phyloP scores from a whole-genome alignment of 1,140 invertebrate genomes.

The Cotesia glomerata region DNA sequence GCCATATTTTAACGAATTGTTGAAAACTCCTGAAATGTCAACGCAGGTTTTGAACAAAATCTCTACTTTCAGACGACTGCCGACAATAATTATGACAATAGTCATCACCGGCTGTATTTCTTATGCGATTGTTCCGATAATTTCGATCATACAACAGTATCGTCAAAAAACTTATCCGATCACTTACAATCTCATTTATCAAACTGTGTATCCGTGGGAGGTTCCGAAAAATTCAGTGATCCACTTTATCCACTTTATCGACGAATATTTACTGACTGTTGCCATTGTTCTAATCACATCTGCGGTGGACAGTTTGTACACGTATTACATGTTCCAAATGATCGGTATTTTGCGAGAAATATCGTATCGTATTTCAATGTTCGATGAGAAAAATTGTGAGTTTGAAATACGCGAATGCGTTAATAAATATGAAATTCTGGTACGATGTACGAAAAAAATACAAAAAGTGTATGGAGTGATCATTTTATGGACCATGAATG shows the following conservation, averaged over 20 bases:
- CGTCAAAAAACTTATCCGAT: background rate
- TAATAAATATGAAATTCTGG: conserved; percentile 12
- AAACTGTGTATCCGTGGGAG: conserved; percentile 24
- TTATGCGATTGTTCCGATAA: conserved; percentile 11
- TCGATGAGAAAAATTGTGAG: conserved; percentile 26
- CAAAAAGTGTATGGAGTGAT: conserved; percentile 31
- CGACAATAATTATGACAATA: background rate
- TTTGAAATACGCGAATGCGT: conserved; percentile 30
- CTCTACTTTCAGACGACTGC: background rate
- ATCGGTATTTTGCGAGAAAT: conserved; percentile 25
- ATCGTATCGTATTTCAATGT: conserved; percentile 25
- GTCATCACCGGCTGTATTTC: background rate
- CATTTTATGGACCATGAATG: conserved; percentile 34
- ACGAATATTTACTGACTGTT: conserved; percentile 5
- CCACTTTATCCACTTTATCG: conserved; percentile 29
- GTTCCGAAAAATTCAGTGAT: conserved; percentile 1
- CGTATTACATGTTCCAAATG: conserved; percentile 42
- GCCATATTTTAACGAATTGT: conserved; percentile 2
- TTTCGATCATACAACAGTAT: conserved; percentile 1
- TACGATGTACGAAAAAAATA: conserved; percentile 19
- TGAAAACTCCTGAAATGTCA: conserved; percentile 3
- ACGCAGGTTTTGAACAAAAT: conserved; percentile 12
- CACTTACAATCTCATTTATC: conserved; percentile 25
- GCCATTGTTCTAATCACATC: conserved; percentile 21
- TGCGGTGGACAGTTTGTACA: conserved; percentile 40